Evolutionary conservation across 1,140 invertebrate genomes (phyloP), one percentile per base, ranked within the genome.

Genomic region (Thaumatotibia leucotreta): DNA sequence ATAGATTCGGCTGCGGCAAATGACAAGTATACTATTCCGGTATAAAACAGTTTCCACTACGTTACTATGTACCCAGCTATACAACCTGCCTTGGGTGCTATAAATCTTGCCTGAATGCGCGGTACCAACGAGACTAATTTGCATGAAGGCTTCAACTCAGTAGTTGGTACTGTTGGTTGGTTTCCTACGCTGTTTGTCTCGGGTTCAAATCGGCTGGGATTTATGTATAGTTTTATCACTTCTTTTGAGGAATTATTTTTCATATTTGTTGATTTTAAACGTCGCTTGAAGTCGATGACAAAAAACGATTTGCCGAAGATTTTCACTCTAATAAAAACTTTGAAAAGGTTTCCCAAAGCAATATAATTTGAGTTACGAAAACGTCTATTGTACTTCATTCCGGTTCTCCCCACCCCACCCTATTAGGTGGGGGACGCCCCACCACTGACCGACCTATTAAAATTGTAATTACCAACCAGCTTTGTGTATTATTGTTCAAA

Each of bases 401-500:
- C 68, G 65, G 75, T 74, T 65, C 65, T 39, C 67, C 65, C 58
- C 70, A 23, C 64, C 64, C 33, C 39, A 63, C 14, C 32, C 64
- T 23, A 68, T 50, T 14, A 32, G 50, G 27, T 27, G 31, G 45
- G 52, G 17, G 14, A 67, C 14, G 35, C 67, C 74, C 75, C 70
- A 65, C 65, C 73, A 54, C 70, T 85, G 83, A 84, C 83, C 80
- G 75, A 84, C 77, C 83, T 80, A 84, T 85, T 86, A 88, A 88
- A 86, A 84, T 83, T 79, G 79, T 86, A 86, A 88, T 88, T 86
- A 88, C 78, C 75, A 75, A 77, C 76, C 74, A 75, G 74, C 76
- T 82, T 80, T 82, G 69, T 77, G 73, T 88, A 77, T 86, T 86
- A 84, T 81, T 82, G 76, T 80, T 71, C 71, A 79, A 85, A 80